These are phyloP conservation scores for Zosterops hypoxanthus DNA, from an alignment of 2,113 vertebrate species.

Conservation along the genomic window DNA sequence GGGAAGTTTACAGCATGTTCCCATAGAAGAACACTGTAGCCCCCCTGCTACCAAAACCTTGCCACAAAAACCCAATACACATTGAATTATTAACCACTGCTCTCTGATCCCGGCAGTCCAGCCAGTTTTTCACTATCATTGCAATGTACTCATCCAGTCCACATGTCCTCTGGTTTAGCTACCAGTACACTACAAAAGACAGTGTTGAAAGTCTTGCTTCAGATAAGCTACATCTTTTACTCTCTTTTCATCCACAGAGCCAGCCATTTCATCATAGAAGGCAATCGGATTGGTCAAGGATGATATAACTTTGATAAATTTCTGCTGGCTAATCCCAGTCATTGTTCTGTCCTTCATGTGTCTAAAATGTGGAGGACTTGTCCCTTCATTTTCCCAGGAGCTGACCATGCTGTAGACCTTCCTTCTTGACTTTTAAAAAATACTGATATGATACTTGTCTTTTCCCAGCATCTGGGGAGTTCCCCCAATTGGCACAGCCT, in stretches of 20 bases:
- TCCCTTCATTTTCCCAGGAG: not conserved
- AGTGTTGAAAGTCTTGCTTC: not conserved
- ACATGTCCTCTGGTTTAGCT: not conserved
- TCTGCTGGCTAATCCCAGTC: not conserved
- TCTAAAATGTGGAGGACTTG: not conserved
- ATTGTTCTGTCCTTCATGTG: not conserved
- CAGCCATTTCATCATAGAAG: conserved; percentile 21
- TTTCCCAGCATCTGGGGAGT: not conserved
- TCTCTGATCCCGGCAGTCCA: not conserved
- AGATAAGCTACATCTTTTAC: not conserved
- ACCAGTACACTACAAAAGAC: not conserved
- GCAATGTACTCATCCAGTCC: not conserved
- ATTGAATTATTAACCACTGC: not conserved
- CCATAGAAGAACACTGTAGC: not conserved
- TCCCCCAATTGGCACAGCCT: not conserved
- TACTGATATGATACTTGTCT: not conserved
- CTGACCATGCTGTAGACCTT: not conserved
- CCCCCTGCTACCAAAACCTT: not conserved
- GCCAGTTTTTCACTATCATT: not conserved
- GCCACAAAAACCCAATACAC: not conserved
- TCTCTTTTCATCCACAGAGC: not conserved
- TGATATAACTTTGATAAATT: not conserved
- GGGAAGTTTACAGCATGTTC: not conserved
- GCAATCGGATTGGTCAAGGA: not conserved
- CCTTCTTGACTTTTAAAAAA: not conserved